phyloP scores from a whole-genome alignment of 1,140 invertebrate genomes.

The Calosoma granatense region DNA sequence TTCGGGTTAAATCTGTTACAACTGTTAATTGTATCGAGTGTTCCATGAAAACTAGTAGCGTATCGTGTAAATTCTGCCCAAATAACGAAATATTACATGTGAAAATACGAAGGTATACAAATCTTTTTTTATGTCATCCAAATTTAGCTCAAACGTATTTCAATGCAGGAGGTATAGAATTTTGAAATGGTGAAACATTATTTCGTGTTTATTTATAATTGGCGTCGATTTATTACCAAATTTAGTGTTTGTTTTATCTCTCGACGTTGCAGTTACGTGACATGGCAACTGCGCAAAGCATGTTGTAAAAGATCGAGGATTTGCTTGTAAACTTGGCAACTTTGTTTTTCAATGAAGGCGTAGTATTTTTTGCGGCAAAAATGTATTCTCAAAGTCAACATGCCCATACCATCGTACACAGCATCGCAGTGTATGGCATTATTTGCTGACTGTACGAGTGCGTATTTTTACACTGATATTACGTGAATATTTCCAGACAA shows the following conservation, averaged over 20 bases:
- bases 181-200: not conserved
- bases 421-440: too few species aligned
- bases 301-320: conserved; percentile 27
- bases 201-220: conserved; percentile 6
- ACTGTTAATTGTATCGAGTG: too few species aligned
- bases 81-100: not conserved
- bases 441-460: too few species aligned
- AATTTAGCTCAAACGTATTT: conserved; percentile 25
- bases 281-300: conserved; percentile 31
- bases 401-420: too few species aligned
- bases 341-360: conserved; percentile 3
- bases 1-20: too few species aligned
- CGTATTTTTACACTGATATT: too few species aligned
- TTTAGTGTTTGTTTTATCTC: conserved; percentile 30
- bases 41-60: too few species aligned
- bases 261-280: conserved; percentile 33
- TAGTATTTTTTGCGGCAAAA: not conserved
- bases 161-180: conserved; percentile 23
- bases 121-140: conserved; percentile 18
- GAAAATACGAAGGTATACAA: conserved; percentile 2
- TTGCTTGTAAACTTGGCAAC: conserved; percentile 17
- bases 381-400: not conserved
- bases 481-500: too few species aligned
- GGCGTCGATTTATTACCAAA: conserved; percentile 23
- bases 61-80: not conserved